Evolutionary conservation across 1,140 invertebrate species (phyloP).

Genomic region (Drosophila micromelanica): DNA sequence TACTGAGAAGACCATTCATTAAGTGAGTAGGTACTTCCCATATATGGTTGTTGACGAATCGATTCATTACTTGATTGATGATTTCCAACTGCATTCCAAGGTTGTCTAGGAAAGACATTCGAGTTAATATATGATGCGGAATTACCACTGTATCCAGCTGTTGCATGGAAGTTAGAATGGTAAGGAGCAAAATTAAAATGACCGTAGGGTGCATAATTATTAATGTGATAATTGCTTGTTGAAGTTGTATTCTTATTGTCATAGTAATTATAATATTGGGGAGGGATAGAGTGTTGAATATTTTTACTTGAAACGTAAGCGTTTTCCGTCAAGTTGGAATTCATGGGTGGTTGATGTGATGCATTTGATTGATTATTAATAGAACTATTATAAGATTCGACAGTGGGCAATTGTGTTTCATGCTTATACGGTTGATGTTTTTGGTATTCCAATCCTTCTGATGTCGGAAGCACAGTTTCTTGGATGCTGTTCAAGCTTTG

Average conservation of each 20-base stretch:
- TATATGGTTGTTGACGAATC: conserved; percentile 66
- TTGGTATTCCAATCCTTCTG: conserved; percentile 52
- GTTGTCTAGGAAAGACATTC: conserved; percentile 70
- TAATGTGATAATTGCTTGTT: conserved; percentile 62
- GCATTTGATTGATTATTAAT: conserved; percentile 61
- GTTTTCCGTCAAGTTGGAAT: conserved; percentile 52
- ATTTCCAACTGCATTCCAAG: conserved; percentile 68
- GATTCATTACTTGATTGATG: conserved; percentile 61
- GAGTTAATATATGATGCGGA: conserved; percentile 68
- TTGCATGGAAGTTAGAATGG: conserved; percentile 69
- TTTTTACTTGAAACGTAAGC: conserved; percentile 64
- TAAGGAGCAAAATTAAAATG: conserved; percentile 73
- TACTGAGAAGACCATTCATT: conserved; percentile 76
- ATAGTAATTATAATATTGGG: conserved; percentile 76
- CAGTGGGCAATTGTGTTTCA: conserved; percentile 48
- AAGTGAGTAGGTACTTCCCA: conserved; percentile 64
- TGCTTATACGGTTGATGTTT: conserved; percentile 63
- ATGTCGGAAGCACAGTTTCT: conserved; percentile 48
- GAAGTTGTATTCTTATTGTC: conserved; percentile 72
- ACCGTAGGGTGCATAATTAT: conserved; percentile 69
- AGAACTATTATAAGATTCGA: conserved; percentile 58
- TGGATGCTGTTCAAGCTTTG: conserved; percentile 20
- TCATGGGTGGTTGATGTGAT: conserved; percentile 46
- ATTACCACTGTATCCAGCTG: conserved; percentile 56
- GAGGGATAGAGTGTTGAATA: conserved; percentile 64